Evolutionary conservation across 2,888 invertebrate species (phyloP), one percentile per base, ranked within the genome.

Genomic region (Eilema caniola): DNA sequence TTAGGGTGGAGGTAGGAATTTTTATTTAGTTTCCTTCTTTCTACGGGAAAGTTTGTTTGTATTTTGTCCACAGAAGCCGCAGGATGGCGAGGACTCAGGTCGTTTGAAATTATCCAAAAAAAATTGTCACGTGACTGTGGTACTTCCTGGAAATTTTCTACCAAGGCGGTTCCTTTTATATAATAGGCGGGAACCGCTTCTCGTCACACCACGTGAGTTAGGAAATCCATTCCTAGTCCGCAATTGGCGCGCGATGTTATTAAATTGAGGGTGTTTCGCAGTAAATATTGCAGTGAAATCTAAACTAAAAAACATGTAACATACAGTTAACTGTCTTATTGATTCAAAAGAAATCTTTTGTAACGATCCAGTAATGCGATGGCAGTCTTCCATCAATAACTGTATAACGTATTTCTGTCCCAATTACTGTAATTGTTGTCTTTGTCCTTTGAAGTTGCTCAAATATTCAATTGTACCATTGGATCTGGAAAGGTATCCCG

Each of bases 1-100:
- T 64, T 56, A 20, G 57, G 66, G 70, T 63, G 59, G 37, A 67
- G 64, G 47, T 64, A 63, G 56, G 56, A 28, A n/a, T 57, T 63
- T 59, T 63, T 57, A 66, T 66, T 37, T 41, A 20, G 16, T 59
- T 66, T 66, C 23, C 37, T 59, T 53, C 23, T 61, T 53, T 20
- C 37, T 59, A 2, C 37, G 5, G 37, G 12, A 53, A 47, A 63
- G 20, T 47, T 24, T 63, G n/a, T 47, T 63, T 63, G 41, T 12
- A 47, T 64, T 64, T 53, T n/a, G n/a, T 53, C n/a, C 28, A 64
- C n/a, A 14, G n/a, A 53, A 64, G 14, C 11, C 24, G 11, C 57
- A 24, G 11, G 3, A 12, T 8, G 23, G 0, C 57, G 1, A 11
- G 0, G 2, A 16, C 16, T 14, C 16, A 1, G 37, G 1, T 37